phyloP scores from a whole-genome alignment of 2,888 invertebrate species.

The Hyposoter didymator region DNA sequence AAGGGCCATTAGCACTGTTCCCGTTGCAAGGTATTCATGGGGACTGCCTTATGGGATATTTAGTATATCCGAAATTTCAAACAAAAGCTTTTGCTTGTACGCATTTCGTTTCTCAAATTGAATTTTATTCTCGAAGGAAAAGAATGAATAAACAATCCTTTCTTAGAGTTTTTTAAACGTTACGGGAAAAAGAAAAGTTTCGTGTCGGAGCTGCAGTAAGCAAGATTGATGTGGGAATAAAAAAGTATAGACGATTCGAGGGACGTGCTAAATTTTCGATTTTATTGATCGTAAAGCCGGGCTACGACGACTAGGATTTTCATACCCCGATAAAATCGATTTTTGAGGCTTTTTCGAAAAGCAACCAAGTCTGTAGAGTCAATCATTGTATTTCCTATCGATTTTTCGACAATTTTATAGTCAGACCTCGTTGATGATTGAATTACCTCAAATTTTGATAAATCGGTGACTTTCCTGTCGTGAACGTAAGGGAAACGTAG shows the following conservation, averaged over 20 bases:
- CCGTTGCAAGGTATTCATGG: constrained; percentile 84
- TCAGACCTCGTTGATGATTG: constrained; percentile 17
- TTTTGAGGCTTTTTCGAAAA: constrained; percentile 18
- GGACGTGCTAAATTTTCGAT: constrained; percentile 3
- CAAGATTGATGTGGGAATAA: constrained; percentile 31
- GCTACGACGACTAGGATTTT: constrained; percentile 35
- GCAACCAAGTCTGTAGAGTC: constrained; percentile 6
- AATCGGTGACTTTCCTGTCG: constrained; percentile 63
- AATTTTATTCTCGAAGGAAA: constrained; percentile 33
- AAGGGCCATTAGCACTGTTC: constrained; percentile 83
- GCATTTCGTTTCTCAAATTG: constrained; percentile 20
- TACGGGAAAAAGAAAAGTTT: constrained; percentile 14
- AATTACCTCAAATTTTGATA: neutral
- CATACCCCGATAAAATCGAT: constrained; percentile 7
- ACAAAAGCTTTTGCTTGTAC: constrained; percentile 26
- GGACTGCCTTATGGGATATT: constrained; percentile 83
- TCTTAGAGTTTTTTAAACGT: constrained; percentile 38
- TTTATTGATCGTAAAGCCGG: constrained; percentile 6
- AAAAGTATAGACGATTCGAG: constrained; percentile 22
- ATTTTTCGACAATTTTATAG: neutral
- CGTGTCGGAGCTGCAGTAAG: constrained; percentile 49
- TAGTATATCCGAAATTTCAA: constrained; percentile 73
- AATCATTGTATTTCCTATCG: neutral
- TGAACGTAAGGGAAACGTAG: constrained; percentile 34
- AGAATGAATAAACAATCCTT: constrained; percentile 7